A percentile compares a stretch with the other conserved stretches of the same genome.
Conservation (phyloP, 2,113 vertebrate genomes). For the Deroptyus accipitrinus region DNA sequence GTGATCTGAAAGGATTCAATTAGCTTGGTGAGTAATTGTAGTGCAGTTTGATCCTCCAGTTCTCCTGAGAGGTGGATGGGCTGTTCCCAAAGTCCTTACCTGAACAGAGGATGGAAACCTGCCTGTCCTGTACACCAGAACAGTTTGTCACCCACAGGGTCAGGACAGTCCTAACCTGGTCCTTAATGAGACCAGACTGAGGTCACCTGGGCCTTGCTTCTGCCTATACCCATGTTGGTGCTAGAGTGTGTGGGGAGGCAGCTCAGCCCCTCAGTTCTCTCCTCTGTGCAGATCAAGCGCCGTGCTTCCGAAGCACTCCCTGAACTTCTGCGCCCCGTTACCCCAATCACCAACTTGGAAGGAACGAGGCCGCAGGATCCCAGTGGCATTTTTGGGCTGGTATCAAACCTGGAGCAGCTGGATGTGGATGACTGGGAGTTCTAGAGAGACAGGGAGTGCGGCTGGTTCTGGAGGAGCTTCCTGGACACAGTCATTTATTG, state of each 20-base stretch:
- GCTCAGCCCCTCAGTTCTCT: background rate
- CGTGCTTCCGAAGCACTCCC: slow-evolving; percentile 90
- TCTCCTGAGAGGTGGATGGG: background rate
- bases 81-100: background rate
- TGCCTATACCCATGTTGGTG: fast-evolving
- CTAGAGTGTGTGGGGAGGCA: background rate
- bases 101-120: background rate
- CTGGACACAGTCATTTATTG: slow-evolving; percentile 50
- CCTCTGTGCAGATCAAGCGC: slow-evolving; percentile 85
- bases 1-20: background rate
- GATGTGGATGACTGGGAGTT: slow-evolving; percentile 98
- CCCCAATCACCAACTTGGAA: slow-evolving; percentile 84
- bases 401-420: slow-evolving; percentile 87
- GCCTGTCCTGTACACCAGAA: background rate
- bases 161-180: background rate
- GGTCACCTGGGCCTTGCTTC: fast-evolving
- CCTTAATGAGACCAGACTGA: background rate
- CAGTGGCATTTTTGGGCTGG: slow-evolving; percentile 85
- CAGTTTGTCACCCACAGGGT: background rate
- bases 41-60: too few relatives aligned
- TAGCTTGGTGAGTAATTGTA: background rate
- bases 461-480: background rate
- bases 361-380: slow-evolving; percentile 77
- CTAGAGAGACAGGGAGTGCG: slow-evolving; percentile 61
- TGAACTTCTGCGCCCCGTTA: slow-evolving; percentile 87